A percentile compares a stretch with the other conserved stretches of the same genome.
phyloP scores from a whole-genome alignment of 1,140 invertebrate species.

The Geopemphigus sp. region DNA sequence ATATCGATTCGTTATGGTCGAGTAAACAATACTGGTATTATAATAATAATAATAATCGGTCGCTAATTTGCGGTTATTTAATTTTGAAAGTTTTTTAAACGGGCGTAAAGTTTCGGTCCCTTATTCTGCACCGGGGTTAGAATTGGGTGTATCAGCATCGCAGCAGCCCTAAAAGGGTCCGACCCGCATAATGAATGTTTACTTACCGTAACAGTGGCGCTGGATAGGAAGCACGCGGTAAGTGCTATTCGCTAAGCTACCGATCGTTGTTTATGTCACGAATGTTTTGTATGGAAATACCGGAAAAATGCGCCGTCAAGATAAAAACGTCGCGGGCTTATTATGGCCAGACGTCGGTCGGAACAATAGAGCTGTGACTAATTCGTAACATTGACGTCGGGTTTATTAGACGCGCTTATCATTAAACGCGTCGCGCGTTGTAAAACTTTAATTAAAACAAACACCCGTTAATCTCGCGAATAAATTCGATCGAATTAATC shows the following conservation, averaged over 20 bases:
- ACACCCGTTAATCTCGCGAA: neutral
- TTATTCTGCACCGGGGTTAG: neutral
- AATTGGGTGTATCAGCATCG: conserved; percentile 29
- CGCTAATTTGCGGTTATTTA: conserved; percentile 24
- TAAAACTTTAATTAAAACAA: neutral
- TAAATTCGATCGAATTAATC: too few species aligned
- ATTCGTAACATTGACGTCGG: conserved; percentile 5
- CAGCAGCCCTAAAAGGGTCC: conserved; percentile 13
- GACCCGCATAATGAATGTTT: conserved; percentile 44
- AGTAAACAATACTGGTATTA: neutral
- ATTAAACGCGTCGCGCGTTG: conserved; percentile 11
- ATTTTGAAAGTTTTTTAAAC: conserved; percentile 30
- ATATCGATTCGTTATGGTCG: neutral
- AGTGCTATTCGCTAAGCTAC: conserved; percentile 33
- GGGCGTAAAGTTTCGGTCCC: neutral
- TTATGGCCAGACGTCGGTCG: neutral
- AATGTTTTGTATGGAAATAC: conserved; percentile 32
- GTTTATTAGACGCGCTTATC: conserved; percentile 22
- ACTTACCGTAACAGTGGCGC: conserved; percentile 35
- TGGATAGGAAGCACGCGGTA: neutral
- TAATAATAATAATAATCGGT: conserved; percentile 26
- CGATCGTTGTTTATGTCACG: conserved; percentile 36
- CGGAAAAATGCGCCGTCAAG: conserved; percentile 18
- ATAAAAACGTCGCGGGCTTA: neutral
- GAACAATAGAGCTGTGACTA: neutral